These are phyloP conservation scores for Lycophotia porphyrea DNA, from an alignment of 2,888 invertebrate genomes.

Conservation along the genomic window DNA sequence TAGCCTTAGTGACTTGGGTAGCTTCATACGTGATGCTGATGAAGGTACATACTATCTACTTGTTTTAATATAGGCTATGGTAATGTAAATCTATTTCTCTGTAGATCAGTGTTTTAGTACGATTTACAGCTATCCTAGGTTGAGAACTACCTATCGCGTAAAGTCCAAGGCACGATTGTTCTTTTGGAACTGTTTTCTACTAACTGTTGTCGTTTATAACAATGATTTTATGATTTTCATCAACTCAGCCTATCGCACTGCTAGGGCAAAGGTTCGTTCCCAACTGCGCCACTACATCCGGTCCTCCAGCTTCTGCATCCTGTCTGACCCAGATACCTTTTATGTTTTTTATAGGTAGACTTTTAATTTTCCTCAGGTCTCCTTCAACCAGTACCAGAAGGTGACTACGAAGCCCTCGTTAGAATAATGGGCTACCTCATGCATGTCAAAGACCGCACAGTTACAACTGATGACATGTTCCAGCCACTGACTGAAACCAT, in stretches of 20 bases:
- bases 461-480: slow-evolving; percentile 98
- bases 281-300: not conserved
- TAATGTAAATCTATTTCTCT: not conserved
- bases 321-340: not conserved
- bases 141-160: not conserved
- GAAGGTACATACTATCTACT: slow-evolving; percentile 90
- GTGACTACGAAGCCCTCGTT: slow-evolving; percentile 96
- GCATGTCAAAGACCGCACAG: slow-evolving; percentile 97
- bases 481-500: slow-evolving; percentile 98
- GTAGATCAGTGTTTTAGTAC: not conserved
- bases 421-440: slow-evolving; percentile 98
- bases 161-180: not conserved
- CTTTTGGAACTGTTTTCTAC: not conserved
- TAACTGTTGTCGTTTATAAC: not conserved
- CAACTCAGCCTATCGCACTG: not conserved
- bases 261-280: not conserved
- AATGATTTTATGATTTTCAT: not conserved
- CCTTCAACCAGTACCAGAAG: slow-evolving; percentile 94
- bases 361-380: slow-evolving; percentile 73
- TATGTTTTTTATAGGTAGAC: not conserved
- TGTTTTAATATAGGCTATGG: not conserved
- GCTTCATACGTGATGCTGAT: slow-evolving; percentile 97
- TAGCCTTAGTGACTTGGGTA: slow-evolving; percentile 95
- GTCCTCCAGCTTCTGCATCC: not conserved
- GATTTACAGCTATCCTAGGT: not conserved